Percentiles rank a stretch among this genome's conserved stretches.
Conservation (phyloP, 2,797 vertebrate genomes). For the Megaceryle alcyon region DNA sequence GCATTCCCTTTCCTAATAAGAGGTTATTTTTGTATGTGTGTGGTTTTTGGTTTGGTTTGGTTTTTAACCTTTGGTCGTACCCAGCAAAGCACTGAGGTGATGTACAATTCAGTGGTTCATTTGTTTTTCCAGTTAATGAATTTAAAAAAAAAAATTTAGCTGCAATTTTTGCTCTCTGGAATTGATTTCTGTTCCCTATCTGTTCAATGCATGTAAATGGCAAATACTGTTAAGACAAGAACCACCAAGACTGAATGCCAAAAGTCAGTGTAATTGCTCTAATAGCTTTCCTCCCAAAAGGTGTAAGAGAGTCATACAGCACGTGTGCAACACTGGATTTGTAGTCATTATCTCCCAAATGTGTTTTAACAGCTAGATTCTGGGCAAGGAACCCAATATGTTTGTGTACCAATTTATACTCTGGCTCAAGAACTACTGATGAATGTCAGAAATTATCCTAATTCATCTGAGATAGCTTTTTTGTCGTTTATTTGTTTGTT, state of each 20-base stretch:
- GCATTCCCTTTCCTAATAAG: neutral
- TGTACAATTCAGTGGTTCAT: neutral
- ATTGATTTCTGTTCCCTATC: neutral
- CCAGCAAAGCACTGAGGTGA: neutral
- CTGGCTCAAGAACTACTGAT: neutral
- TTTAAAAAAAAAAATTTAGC: neutral
- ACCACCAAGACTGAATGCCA: neutral
- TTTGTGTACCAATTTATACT: neutral
- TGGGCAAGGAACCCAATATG: neutral
- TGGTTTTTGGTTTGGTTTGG: neutral
- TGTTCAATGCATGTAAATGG: neutral
- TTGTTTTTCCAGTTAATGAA: neutral
- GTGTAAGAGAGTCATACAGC: neutral
- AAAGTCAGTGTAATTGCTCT: neutral
- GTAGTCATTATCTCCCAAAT: neutral
- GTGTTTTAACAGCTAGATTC: neutral
- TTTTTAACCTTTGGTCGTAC: neutral
- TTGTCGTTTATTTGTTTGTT: neutral
- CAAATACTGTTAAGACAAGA: neutral
- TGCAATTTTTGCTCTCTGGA: neutral
- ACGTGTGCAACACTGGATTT: neutral
- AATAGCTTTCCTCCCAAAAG: neutral
- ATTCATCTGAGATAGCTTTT: neutral
- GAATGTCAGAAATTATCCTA: neutral
- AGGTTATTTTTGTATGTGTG: fast-evolving